phyloP scores from a whole-genome alignment of 2,888 invertebrate species.

The Mesoligia furuncula region DNA sequence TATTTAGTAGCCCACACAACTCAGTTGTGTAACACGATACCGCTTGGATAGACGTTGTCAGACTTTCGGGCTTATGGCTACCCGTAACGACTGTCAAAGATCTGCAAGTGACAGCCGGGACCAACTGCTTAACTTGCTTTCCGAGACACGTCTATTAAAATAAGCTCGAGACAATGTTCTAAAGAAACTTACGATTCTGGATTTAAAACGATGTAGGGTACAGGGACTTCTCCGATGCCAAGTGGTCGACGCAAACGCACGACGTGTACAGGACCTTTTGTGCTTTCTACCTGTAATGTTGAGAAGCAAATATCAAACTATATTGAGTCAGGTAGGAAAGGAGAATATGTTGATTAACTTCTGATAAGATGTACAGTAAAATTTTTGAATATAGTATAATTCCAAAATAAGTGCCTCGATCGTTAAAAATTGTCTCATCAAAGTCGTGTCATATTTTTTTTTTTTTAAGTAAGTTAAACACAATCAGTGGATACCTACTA shows the following conservation, averaged over 20 bases:
- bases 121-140: neutral
- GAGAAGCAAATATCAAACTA: neutral
- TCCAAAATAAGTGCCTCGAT: neutral
- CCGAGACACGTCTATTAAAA: neutral
- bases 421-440: neutral
- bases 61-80: too few species aligned
- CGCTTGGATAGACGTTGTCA: neutral
- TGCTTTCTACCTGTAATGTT: constrained; percentile 73
- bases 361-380: neutral
- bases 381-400: neutral
- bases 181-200: constrained; percentile 69
- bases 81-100: neutral
- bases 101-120: too few species aligned
- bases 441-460: neutral
- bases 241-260: constrained; percentile 79
- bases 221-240: constrained; percentile 72
- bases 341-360: neutral
- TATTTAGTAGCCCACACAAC: neutral
- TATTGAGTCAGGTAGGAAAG: neutral
- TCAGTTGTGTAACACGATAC: neutral
- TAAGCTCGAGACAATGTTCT: neutral
- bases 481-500: neutral
- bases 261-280: constrained; percentile 75
- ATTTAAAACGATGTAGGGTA: constrained; percentile 73
- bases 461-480: neutral